phyloP scores from a whole-genome alignment of 2,888 invertebrate genomes.

The Hymenopus coronatus region DNA sequence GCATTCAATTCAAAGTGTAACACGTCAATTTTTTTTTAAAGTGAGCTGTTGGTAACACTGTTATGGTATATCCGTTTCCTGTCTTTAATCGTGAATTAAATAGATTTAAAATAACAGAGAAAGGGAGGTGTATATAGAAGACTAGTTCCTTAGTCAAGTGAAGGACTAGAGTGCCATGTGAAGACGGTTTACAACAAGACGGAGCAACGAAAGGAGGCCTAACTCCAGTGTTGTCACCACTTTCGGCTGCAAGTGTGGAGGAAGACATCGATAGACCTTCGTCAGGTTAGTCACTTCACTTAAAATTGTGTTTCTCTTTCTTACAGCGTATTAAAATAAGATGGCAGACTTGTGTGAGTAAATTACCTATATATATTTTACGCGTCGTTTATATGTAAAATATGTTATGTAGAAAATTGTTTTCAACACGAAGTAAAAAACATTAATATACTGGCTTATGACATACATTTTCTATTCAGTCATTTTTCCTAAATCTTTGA shows the following conservation, averaged over 20 bases:
- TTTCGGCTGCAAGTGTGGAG: background rate
- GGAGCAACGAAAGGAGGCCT: background rate
- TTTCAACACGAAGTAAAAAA: no score
- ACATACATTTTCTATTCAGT: no score
- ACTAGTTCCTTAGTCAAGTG: background rate
- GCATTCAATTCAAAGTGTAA: background rate
- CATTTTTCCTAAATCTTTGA: no score
- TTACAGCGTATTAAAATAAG: no score
- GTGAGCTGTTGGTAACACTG: background rate
- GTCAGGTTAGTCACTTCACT: background rate
- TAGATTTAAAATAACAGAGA: background rate
- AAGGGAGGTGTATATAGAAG: background rate
- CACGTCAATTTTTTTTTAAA: background rate
- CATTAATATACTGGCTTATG: no score
- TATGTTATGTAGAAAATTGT: no score
- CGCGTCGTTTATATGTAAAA: no score
- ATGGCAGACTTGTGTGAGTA: no score
- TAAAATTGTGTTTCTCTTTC: no score
- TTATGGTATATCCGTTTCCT: background rate
- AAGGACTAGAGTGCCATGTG: background rate
- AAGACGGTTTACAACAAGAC: background rate
- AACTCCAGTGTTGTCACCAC: background rate
- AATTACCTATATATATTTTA: no score
- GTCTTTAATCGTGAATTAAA: background rate
- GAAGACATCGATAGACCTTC: background rate